Evolutionary conservation across 1,140 invertebrate genomes (phyloP), one percentile per base, ranked within the genome.

Genomic region (Heliothis subflexa): DNA sequence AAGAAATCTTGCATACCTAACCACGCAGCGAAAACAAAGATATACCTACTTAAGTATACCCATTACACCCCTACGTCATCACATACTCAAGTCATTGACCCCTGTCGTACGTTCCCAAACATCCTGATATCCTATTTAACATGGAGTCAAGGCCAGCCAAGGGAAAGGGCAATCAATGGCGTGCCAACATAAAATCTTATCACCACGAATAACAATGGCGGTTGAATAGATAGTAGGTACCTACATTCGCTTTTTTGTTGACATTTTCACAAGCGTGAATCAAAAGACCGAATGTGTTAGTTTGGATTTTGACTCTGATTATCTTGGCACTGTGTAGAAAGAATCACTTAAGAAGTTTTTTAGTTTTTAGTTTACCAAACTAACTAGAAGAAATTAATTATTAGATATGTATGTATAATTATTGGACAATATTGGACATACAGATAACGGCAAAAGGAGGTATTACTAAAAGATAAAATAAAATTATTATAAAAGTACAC

Each of bases 101-200:
- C n/a, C n/a, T 59, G 71, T 52, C 64, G 18, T 40, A 14, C 68
- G 61, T 21, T 16, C 62, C 62, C 45, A 25, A 66, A 50, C 54
- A 75, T 75, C 40, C 73, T 64, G 59, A 75, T 75, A 75, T 75
- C 57, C 72, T 75, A 74, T 61, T 61, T 64, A 50, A 52, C 59
- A 52, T 50, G 49, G 14, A 75, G 81, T 82, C 78, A 82, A 79
- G 81, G 73, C 49, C 76, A 79, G 73, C 57, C 50, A 82, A 82
- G 68, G 78, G 54, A 66, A 70, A 76, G 55, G 70, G 45, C 59
- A 12, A 40, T n/a, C 78, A 76, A 71, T 77, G 73, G 74, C 40
- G 59, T 40, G 18, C 16, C 73, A 50, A 78, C 73, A 82, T 82
- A 82, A 82, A 78, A 82, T 66, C 73, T 79, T 79, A 75, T 75